Conservation (phyloP, 2,113 vertebrate genomes). For the Mirza zaza region DNA sequence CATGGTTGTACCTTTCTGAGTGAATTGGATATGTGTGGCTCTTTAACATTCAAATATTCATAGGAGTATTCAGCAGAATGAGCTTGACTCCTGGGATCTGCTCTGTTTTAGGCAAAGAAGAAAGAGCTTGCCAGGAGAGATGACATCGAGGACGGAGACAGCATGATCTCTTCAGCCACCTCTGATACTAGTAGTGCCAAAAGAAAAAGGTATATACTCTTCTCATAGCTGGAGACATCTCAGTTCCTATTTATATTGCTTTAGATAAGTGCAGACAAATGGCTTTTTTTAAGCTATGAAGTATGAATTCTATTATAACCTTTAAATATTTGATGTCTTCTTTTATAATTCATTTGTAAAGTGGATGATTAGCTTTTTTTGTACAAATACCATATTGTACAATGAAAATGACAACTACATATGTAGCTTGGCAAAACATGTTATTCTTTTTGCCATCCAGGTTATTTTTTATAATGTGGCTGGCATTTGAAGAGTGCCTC, state of each 20-base stretch:
- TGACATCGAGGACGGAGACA: conserved; percentile 95
- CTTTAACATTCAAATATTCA: conserved; percentile 75
- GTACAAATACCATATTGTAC: background rate
- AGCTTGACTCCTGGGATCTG: conserved; percentile 70
- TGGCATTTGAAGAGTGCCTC: conserved; percentile 27
- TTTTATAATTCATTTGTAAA: conserved; percentile 55
- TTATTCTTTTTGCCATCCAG: background rate
- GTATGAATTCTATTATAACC: conserved; percentile 49
- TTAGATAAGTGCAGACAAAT: conserved; percentile 18
- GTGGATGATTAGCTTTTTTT: background rate
- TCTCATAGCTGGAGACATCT: background rate
- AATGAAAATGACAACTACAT: conserved; percentile 1
- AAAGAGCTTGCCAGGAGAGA: conserved; percentile 96
- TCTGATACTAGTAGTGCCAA: conserved; percentile 96
- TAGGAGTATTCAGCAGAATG: conserved; percentile 47
- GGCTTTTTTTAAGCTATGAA: conserved; percentile 3
- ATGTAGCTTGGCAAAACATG: background rate
- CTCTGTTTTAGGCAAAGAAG: conserved; percentile 91
- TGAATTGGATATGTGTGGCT: conserved; percentile 69
- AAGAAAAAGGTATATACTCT: conserved; percentile 91
- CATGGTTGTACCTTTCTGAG: conserved; percentile 50
- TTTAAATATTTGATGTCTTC: conserved; percentile 37
- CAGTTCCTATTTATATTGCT: conserved; percentile 42
- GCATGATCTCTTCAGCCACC: conserved; percentile 96
- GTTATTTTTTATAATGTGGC: background rate